Conservation (phyloP, 2,888 invertebrate species). For the Tiliacea aurago region DNA sequence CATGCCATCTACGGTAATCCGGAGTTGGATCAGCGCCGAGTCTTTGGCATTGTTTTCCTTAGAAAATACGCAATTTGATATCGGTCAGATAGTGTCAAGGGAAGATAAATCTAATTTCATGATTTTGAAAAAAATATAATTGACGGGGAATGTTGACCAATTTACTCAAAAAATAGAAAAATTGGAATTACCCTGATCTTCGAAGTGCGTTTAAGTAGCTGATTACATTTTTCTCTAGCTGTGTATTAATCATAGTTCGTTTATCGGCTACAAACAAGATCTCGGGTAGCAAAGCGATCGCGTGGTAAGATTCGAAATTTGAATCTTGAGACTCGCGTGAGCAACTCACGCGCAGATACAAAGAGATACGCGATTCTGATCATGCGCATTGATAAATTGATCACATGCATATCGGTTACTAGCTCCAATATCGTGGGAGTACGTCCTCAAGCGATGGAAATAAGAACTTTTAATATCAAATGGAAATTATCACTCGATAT, state of each 20-base stretch:
- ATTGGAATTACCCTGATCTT: conserved; percentile 5
- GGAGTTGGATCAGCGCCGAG: conserved; percentile 81
- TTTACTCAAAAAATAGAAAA: conserved; percentile 5
- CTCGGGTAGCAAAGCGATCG: conserved; percentile 74
- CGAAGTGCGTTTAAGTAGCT: conserved; percentile 37
- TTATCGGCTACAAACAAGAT: conserved; percentile 73
- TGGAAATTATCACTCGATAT: conserved; percentile 34
- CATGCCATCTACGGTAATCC: conserved; percentile 87
- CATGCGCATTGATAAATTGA: conserved; percentile 86
- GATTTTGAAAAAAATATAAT: conserved; percentile 54
- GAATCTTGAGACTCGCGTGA: conserved; percentile 77
- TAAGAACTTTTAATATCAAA: conserved; percentile 48
- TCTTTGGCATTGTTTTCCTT: conserved; percentile 83
- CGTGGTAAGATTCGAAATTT: conserved; percentile 76
- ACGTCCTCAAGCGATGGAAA: conserved; percentile 65
- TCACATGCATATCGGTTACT: conserved; percentile 84
- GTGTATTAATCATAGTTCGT: conserved; percentile 79
- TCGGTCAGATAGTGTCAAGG: conserved; percentile 63
- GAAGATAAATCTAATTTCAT: conserved; percentile 55
- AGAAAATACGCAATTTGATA: conserved; percentile 79
- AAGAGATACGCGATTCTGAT: conserved; percentile 83
- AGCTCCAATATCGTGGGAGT: conserved; percentile 80
- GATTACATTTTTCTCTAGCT: conserved; percentile 63
- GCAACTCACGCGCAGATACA: conserved; percentile 75
- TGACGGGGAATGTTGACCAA: conserved; percentile 26